Conservation (phyloP, 2,797 vertebrate genomes). For the Gephyroberyx darwinii region DNA sequence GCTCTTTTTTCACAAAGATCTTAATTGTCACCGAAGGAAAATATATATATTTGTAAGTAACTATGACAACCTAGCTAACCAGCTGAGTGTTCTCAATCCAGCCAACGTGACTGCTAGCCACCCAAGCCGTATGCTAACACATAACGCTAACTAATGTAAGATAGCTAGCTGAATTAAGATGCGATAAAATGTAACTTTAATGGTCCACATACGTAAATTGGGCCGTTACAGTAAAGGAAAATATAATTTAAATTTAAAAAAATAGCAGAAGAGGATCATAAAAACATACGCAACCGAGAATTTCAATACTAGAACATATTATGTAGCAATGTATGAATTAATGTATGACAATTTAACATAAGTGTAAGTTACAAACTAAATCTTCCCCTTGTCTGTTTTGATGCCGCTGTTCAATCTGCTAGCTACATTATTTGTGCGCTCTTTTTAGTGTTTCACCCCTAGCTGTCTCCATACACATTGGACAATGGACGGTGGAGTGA, state of each 20-base stretch:
- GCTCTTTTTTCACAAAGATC: background rate
- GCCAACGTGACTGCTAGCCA: constrained; percentile 42
- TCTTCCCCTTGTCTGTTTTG: too few relatives aligned
- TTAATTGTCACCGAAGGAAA: background rate
- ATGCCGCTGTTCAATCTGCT: background rate
- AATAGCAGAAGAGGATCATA: too few relatives aligned
- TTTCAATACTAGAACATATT: too few relatives aligned
- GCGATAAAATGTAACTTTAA: background rate
- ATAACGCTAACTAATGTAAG: background rate
- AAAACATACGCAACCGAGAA: too few relatives aligned
- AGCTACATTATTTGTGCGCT: background rate
- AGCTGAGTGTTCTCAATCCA: background rate
- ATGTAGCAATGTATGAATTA: too few relatives aligned
- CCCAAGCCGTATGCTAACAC: constrained; percentile 28
- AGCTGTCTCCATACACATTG: constrained; percentile 5
- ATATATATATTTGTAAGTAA: constrained; percentile 50
- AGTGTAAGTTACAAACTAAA: too few relatives aligned
- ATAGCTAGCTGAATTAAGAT: background rate
- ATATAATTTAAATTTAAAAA: too few relatives aligned
- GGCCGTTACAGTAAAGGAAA: too few relatives aligned
- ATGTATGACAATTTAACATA: too few relatives aligned
- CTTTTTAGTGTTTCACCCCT: constrained; percentile 21
- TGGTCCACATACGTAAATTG: too few relatives aligned
- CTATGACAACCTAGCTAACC: background rate
- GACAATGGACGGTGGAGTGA: constrained; percentile 81